Evolutionary conservation across 2,113 vertebrate genomes (phyloP), one percentile per base, ranked within the genome.

Genomic region (Microtus pennsylvanicus): DNA sequence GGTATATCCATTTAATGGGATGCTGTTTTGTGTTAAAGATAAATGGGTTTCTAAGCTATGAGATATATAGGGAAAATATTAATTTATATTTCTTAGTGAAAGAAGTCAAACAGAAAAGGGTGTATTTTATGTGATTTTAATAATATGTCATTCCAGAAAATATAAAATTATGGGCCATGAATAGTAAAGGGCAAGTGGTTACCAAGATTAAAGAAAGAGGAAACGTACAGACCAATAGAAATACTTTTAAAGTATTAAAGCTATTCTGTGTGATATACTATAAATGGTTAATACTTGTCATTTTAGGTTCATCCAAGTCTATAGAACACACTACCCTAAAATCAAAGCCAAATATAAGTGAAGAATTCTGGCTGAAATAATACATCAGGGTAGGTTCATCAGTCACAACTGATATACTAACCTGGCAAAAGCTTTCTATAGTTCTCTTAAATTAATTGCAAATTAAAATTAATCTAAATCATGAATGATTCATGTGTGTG

Each of bases 391-490:
- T 24, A 38, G 10, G n/a, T 8, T 78, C 33, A 94, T 33, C 11
- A 72, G 19, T 72, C 38, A 63, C 26, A 87, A 74, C 2, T 76
- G 45, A 67, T 94, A 61, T 52, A 35, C 8, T 12, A 19, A 14
- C 28, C 0, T 83, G 19, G 0, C 5, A 12, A n/a, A 58, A 77
- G 26, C 3, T 38, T 35, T 87, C 7, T 52, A 19, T 1, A 1
- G 38, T 17, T 24, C 33, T 81, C 4, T 72, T 19, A 78, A 58
- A 55, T 50, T 50, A 72, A 21, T 65, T 70, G 30, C 12, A 67
- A 38, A 91, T 47, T 67, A 3, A 85, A 65, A 30, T 5, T 45
- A 3, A 11, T 22, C 7, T 55, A 35, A n/a, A 80, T 10, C 47
- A 55, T 55, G 30, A 22, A 35, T 21, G 22, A 19, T 58, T 8